Percentiles rank a stretch among this genome's conserved stretches.
These are phyloP conservation scores for Holothuria glaberrima DNA, from an alignment of 35 echinoderm and acorn worm species.

Conservation along the genomic window DNA sequence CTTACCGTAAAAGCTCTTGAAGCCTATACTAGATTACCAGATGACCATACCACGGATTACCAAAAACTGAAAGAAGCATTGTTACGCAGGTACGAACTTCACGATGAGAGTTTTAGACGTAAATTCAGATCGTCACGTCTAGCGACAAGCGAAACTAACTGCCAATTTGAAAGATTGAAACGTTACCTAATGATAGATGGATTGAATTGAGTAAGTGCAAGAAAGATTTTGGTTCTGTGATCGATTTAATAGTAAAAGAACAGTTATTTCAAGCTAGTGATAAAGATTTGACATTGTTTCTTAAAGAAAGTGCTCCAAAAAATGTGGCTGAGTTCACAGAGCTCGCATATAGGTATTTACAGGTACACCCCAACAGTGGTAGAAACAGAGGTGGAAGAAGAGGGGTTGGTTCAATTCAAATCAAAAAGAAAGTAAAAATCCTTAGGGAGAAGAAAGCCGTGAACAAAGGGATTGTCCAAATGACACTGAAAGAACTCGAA, in stretches of 20 bases:
- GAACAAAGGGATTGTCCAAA: background rate
- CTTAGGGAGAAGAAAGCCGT: background rate
- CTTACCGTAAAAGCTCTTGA: slow-evolving; percentile 53
- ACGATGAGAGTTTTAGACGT: slow-evolving; percentile 56
- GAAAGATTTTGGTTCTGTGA: slow-evolving; percentile 2
- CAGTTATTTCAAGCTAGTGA: too few species aligned
- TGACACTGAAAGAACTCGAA: background rate
- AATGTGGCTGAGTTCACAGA: too few species aligned
- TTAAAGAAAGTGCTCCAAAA: too few species aligned
- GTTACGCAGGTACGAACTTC: slow-evolving; percentile 46
- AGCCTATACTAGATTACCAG: slow-evolving; percentile 23
- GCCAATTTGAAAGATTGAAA: slow-evolving; percentile 60
- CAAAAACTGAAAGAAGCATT: slow-evolving; percentile 46
- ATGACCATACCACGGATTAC: slow-evolving; percentile 54
- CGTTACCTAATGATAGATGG: slow-evolving; percentile 57
- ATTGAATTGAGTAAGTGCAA: slow-evolving; percentile 19
- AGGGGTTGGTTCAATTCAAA: slow-evolving; percentile 16
- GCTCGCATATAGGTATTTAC: too few species aligned
- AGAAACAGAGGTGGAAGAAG: background rate
- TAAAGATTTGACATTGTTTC: too few species aligned
- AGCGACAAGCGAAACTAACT: slow-evolving; percentile 20
- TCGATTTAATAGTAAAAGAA: background rate
- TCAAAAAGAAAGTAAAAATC: background rate
- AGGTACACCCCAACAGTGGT: background rate
- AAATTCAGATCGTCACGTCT: slow-evolving; percentile 55